phyloP scores from a whole-genome alignment of 2,797 vertebrate species.

The Bradypodion ventrale region DNA sequence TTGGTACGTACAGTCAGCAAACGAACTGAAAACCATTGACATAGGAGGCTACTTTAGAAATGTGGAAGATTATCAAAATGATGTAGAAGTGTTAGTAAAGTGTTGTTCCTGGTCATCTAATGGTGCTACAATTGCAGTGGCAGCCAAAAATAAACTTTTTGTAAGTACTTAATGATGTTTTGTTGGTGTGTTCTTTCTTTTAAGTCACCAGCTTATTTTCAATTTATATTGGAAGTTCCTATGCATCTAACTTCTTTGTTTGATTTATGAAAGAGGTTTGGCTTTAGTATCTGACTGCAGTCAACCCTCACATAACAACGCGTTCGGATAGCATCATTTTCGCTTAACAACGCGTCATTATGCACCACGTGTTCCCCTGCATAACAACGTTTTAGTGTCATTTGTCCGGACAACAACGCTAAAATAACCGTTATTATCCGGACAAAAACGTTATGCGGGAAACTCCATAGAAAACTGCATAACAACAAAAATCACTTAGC shows the following conservation, averaged over 20 bases:
- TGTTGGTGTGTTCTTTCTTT: background rate
- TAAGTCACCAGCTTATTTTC: background rate
- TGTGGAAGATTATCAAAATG: constrained; percentile 75
- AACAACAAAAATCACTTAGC: no score
- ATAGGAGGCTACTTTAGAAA: constrained; percentile 78
- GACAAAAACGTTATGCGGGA: no score
- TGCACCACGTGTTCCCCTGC: no score
- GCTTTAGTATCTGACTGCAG: background rate
- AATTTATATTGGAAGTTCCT: background rate
- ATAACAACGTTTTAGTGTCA: no score
- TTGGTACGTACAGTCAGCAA: constrained; percentile 84
- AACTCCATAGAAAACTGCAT: no score
- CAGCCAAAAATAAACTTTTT: constrained; percentile 85
- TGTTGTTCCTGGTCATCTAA: constrained; percentile 92
- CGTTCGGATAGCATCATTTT: no score
- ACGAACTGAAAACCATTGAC: constrained; percentile 85
- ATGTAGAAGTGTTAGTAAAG: constrained; percentile 83
- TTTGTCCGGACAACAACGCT: no score
- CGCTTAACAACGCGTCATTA: no score
- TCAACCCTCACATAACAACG: no score
- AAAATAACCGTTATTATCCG: no score
- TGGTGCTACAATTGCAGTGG: constrained; percentile 82
- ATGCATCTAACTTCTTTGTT: background rate
- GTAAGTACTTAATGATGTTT: constrained; percentile 76
- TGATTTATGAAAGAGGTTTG: background rate